These are phyloP conservation scores for Danio tinwini DNA, from an alignment of 2,797 vertebrate genomes.

Conservation along the genomic window DNA sequence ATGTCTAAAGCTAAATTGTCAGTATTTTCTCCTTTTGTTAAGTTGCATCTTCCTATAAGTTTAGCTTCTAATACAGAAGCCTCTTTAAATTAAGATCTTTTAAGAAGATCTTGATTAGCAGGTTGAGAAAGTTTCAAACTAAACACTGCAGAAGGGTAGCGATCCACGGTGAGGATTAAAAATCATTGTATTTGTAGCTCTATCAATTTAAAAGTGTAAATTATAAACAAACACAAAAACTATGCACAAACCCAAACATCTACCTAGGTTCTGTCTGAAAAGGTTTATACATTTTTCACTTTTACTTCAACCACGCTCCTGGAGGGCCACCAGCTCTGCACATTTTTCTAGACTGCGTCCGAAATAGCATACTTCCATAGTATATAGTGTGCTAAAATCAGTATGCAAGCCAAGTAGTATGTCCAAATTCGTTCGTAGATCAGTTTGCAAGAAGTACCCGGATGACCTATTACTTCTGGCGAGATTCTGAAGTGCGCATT, in stretches of 20 bases:
- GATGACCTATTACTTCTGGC: no score
- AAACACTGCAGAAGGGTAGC: background rate
- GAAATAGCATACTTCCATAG: no score
- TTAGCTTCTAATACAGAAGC: background rate
- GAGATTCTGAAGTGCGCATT: no score
- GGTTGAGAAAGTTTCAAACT: background rate
- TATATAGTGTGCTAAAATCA: no score
- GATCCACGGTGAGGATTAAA: background rate
- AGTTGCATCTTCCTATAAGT: background rate
- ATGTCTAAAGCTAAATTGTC: background rate
- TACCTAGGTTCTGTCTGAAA: conserved; percentile 13
- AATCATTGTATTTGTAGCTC: background rate
- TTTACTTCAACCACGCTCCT: conserved; percentile 25
- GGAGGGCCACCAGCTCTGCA: no score
- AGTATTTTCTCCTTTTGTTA: background rate
- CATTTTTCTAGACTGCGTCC: no score
- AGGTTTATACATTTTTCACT: conserved; percentile 64
- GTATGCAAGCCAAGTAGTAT: no score
- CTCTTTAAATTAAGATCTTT: no score
- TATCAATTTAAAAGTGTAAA: background rate
- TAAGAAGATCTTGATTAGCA: background rate
- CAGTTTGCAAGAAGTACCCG: no score
- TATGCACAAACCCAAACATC: background rate
- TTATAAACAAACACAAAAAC: background rate
- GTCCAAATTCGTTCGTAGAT: no score